Conservation (phyloP, 1,140 invertebrate species). For the Drosophila tropicalis region DNA sequence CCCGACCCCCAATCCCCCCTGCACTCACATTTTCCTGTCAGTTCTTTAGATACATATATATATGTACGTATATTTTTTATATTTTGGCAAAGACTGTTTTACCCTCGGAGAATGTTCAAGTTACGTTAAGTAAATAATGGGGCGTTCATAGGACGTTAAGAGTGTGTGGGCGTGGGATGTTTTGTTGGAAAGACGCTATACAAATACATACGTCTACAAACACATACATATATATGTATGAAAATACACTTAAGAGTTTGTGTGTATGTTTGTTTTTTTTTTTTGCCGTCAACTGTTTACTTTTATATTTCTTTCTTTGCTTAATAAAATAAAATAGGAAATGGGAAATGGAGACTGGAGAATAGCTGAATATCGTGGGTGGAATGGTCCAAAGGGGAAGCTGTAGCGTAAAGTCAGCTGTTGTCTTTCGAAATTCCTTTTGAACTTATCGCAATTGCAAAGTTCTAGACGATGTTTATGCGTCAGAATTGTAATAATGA, state of each 20-base stretch:
- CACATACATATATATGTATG: neutral
- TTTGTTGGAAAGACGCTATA: constrained; percentile 24
- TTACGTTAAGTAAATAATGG: constrained; percentile 82
- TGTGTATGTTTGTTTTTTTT: constrained; percentile 26
- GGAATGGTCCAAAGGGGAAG: neutral
- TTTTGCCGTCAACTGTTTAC: constrained; percentile 74
- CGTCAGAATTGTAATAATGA: neutral
- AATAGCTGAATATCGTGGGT: neutral
- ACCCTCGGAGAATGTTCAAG: constrained; percentile 66
- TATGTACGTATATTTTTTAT: constrained; percentile 24
- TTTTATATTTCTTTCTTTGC: constrained; percentile 69
- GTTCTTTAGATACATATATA: constrained; percentile 33
- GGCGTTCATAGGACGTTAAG: constrained; percentile 74
- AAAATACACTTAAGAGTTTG: constrained; percentile 5
- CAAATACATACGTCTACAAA: constrained; percentile 21
- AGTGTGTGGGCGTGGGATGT: constrained; percentile 43
- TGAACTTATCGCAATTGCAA: neutral
- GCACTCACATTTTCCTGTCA: constrained; percentile 33
- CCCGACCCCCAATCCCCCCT: neutral
- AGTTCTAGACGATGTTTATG: neutral
- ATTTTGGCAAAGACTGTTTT: constrained; percentile 58
- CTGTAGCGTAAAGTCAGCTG: constrained; percentile 17
- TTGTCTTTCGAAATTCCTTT: constrained; percentile 9
- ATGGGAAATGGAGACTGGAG: constrained; percentile 37
- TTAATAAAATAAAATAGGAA: constrained; percentile 78